Base-by-base conservation (phyloP, 2,797 vertebrate genomes). In the Notoglanidium macrostoma region DNA sequence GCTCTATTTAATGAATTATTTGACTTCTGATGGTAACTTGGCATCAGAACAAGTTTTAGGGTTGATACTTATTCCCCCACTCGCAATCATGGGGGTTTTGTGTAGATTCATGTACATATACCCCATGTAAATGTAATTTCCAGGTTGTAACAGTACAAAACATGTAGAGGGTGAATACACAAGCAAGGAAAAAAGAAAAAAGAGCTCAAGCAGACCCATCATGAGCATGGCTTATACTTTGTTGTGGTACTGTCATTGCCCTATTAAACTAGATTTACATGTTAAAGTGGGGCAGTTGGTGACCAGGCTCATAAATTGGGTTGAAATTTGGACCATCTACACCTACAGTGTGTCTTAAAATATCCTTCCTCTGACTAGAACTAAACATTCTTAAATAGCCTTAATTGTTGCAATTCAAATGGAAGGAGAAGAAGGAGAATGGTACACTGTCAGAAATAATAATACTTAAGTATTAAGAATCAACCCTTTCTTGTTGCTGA, bases 191-290 rank as follows among this genome's bases (percentile, higher is more conserved):
- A 68, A 7, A 35, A n/a, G 10, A 21, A 35, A 40, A 21, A 70
- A 40, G 1, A 14, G 23, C 23, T 74, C 40, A 77, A 55, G n/a
- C 7, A 21, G n/a, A 51, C n/a, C 74, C n/a, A 77, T n/a, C 8
- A 55, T 10, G 1, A 26, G 55, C 40, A 44, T 67, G 44, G 14
- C 80, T 67, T 67, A 26, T n/a, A 63, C 57, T 63, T 81, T 46
- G 80, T 82, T 82, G 79, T 83, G 80, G 23, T 79, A 87, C 82
- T 63, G 40, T 89, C 85, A 88, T 73, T 89, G 86, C 85, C 87
- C 85, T 86, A 84, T 73, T 87, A 89, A 54, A 87, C 84, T 82
- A 89, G 76, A 90, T 88, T 86, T 77, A 32, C 85, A 87, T 85
- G 67, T 83, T 44, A 80, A 88, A 87, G 21, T 88, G 86, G 85